Conservation (phyloP, 2,888 invertebrate species). For the Nasonia oneida region DNA sequence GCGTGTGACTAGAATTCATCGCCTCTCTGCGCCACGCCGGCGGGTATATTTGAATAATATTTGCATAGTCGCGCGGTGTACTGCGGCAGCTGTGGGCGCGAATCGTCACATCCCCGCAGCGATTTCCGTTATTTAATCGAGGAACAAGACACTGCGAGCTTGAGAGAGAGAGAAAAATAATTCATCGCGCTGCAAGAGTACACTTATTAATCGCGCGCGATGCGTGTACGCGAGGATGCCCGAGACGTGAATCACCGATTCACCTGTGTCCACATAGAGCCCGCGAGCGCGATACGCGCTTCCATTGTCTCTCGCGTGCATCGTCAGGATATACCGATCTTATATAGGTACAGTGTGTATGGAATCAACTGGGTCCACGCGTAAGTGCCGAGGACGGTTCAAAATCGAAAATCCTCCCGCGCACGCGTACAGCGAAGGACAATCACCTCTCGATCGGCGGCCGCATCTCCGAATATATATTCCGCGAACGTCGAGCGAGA, state of each 20-base stretch:
- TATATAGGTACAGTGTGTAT: no score
- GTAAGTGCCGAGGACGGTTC: background rate
- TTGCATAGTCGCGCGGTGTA: background rate
- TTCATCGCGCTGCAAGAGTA: background rate
- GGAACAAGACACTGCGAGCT: background rate
- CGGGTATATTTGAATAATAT: conserved; percentile 15
- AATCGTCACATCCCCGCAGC: background rate
- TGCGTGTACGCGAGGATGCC: background rate
- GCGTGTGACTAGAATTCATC: conserved; percentile 4
- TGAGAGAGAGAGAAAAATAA: background rate
- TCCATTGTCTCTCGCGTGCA: background rate
- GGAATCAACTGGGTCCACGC: no score
- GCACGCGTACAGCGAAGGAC: background rate
- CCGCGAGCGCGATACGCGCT: background rate
- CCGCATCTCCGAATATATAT: background rate
- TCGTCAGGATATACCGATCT: no score
- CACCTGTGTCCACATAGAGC: background rate
- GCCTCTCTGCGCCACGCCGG: background rate
- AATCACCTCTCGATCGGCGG: background rate
- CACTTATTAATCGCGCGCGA: background rate
- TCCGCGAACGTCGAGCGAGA: background rate
- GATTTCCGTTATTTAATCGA: conserved; percentile 10
- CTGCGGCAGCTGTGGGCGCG: background rate
- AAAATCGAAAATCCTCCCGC: background rate
- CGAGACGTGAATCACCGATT: background rate